Conservation (phyloP, 2,888 invertebrate species). For the Margaritifera margaritifera region DNA sequence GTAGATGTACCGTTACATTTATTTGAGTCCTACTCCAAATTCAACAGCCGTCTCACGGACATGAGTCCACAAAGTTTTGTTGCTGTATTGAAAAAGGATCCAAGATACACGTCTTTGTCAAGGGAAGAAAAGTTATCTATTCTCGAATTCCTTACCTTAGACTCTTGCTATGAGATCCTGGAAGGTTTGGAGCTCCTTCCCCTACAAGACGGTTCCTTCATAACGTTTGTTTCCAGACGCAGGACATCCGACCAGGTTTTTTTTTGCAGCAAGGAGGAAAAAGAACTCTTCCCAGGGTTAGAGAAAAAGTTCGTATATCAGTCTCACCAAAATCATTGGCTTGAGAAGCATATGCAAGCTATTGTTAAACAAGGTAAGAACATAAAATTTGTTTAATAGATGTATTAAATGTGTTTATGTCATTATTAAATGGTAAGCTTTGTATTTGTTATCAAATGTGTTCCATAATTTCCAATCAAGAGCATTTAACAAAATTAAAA, state of each 20-base stretch:
- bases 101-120: neutral
- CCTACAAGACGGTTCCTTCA: slow-evolving; percentile 16
- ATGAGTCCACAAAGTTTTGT: neutral
- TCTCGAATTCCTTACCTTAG: slow-evolving; percentile 12
- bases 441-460: no score
- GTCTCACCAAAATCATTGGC: no score
- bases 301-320: slow-evolving; percentile 14
- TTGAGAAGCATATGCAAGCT: no score
- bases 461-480: no score
- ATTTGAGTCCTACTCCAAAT: neutral
- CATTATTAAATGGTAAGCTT: no score
- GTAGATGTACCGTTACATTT: neutral
- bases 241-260: slow-evolving; percentile 1
- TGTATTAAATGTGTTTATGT: no score
- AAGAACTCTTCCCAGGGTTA: slow-evolving; percentile 26
- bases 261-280: slow-evolving; percentile 12
- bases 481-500: no score
- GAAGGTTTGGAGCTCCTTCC: slow-evolving; percentile 24
- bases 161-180: slow-evolving; percentile 1
- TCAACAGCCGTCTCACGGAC: neutral
- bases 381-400: no score
- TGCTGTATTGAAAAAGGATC: neutral
- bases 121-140: neutral
- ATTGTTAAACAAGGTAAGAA: no score
- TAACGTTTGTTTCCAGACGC: slow-evolving; percentile 4